Evolutionary conservation across 2,888 invertebrate species (phyloP), one percentile per base, ranked within the genome.

Genomic region (Drosophila vallismaia): DNA sequence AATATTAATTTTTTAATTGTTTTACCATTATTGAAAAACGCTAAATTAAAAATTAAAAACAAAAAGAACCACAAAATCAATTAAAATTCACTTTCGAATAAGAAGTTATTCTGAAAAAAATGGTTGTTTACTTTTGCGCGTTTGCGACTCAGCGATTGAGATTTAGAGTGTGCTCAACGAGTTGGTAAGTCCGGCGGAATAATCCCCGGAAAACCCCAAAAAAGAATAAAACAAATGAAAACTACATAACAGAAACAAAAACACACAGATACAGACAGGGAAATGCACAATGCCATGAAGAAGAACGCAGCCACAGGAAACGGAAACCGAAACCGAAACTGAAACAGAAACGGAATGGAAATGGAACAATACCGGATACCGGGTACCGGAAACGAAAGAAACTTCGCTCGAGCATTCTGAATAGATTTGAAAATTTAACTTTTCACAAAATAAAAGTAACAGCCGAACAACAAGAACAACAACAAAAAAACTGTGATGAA

Each of bases 401-500:
- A 49, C n/a, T 54, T 54, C 33, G 45, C 33, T 55, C 54, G 50
- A 31, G 51, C 45, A 59, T 60, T 60, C 59, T 59, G 46, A 64
- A 64, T 45, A 36, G 36, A 66, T 29, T 66, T 31, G 33, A 50
- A 33, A 46, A 44, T 40, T 48, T 62, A 40, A 62, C 36, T 66
- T 42, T 33, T 24, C 49, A 51, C 31, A 24, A 59, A 42, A n/a
- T 5, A 1, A 54, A 24, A n/a, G 54, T 51, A 70, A 55, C 73
- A 74, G 64, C 76, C 76, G 79, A 71, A 68, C 59, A 68, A 66
- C 60, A 75, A 42, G 9, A 42, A 71, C 60, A 77, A 74, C 66
- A 79, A 86, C 81, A 19, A 81, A 83, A 72, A 79, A 78, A 84
- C 84, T 88, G 84, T 84, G 84, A 84, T 84, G 84, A 84, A 78